These are phyloP conservation scores for Thera britannica DNA, from an alignment of 2,888 invertebrate species.

Conservation along the genomic window DNA sequence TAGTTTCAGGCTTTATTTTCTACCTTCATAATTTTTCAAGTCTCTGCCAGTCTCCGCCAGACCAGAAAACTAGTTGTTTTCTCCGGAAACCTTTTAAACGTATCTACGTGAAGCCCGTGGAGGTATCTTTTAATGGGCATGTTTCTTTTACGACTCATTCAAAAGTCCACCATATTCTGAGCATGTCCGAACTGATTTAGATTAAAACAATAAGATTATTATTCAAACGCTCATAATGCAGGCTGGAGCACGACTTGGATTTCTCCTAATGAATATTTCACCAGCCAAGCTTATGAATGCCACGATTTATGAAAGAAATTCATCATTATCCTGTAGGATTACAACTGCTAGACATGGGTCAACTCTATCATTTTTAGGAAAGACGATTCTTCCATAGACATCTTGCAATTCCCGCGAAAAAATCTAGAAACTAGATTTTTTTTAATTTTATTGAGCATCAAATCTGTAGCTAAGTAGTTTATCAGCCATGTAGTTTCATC, in stretches of 20 bases:
- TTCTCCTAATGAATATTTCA: constrained; percentile 75
- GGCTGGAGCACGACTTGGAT: constrained; percentile 70
- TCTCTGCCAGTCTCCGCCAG: no score
- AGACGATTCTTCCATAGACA: no score
- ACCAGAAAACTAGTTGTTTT: neutral
- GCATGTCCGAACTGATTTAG: constrained; percentile 69
- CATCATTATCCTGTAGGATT: neutral
- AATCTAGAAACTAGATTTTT: no score
- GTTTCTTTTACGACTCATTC: constrained; percentile 1
- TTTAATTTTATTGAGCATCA: no score
- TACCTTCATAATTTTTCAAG: no score
- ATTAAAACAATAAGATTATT: constrained; percentile 64
- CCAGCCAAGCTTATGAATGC: constrained; percentile 47
- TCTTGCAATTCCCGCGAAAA: no score
- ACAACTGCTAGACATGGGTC: no score
- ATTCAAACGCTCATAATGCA: constrained; percentile 70
- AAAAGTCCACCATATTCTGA: constrained; percentile 47
- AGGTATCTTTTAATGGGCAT: neutral
- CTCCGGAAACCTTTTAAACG: neutral
- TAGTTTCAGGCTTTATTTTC: no score
- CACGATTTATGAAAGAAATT: constrained; percentile 46
- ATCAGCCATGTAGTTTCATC: no score
- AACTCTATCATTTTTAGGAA: no score
- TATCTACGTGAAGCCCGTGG: neutral
- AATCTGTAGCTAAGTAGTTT: no score